phyloP scores from a whole-genome alignment of 2,797 vertebrate species.

The Merluccius polli region DNA sequence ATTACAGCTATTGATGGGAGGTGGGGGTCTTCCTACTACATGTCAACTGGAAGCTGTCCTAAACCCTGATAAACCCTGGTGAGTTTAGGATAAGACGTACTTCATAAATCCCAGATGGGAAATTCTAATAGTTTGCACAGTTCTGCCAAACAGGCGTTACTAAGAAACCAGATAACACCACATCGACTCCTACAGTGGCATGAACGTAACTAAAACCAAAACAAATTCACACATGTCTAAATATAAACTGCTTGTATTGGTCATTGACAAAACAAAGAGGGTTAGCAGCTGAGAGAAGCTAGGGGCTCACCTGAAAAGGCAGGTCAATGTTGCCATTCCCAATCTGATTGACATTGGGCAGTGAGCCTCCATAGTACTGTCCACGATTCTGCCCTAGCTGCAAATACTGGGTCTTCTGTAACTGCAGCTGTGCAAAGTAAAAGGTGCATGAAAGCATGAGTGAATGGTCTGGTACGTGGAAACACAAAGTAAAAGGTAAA shows the following conservation, averaged over 20 bases:
- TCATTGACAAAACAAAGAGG: constrained; percentile 57
- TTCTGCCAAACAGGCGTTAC: not conserved
- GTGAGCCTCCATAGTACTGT: constrained; percentile 97
- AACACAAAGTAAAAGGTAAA: constrained; percentile 38
- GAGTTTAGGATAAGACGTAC: not conserved
- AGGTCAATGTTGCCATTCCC: constrained; percentile 95
- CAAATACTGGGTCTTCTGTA: constrained; percentile 98
- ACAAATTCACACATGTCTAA: constrained; percentile 29
- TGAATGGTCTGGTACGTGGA: constrained; percentile 69
- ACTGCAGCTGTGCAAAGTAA: constrained; percentile 93
- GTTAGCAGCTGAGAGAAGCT: constrained; percentile 68
- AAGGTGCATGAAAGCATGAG: constrained; percentile 79
- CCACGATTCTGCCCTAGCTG: constrained; percentile 97
- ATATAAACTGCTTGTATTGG: constrained; percentile 41
- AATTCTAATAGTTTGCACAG: not conserved
- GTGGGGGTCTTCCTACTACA: constrained; percentile 26
- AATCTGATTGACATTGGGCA: constrained; percentile 99
- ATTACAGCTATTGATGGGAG: constrained; percentile 38
- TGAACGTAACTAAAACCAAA: constrained; percentile 17
- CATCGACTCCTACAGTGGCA: constrained; percentile 1
- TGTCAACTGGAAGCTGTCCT: constrained; percentile 26
- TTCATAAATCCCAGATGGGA: not conserved
- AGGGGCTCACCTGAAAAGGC: constrained; percentile 95
- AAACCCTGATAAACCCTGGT: constrained; percentile 6
- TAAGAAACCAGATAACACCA: not conserved